Conservation (phyloP, 2,888 invertebrate species). For the Drosophila barbarae region DNA sequence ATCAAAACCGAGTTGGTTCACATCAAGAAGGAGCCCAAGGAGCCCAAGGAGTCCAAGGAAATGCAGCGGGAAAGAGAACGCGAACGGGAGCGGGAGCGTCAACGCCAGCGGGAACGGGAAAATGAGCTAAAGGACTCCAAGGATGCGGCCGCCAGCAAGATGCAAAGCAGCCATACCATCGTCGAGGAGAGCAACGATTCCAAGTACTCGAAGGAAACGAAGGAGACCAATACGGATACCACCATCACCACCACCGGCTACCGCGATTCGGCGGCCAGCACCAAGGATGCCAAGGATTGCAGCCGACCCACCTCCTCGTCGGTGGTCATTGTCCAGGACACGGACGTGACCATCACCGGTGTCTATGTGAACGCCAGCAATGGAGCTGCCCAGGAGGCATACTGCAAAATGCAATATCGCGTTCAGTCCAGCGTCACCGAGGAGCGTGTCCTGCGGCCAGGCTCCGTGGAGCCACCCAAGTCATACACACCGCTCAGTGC, state of each 20-base stretch:
- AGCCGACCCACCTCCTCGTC: constrained; percentile 81
- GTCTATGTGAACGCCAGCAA: constrained; percentile 89
- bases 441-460: constrained; percentile 86
- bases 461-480: constrained; percentile 80
- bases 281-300: constrained; percentile 76
- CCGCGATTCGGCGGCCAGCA: constrained; percentile 71
- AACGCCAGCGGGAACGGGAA: constrained; percentile 29
- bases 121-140: constrained; percentile 35
- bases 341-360: constrained; percentile 92
- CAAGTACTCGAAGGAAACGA: constrained; percentile 76
- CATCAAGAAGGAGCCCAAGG: constrained; percentile 50
- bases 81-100: constrained; percentile 15
- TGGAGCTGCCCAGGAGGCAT: constrained; percentile 88
- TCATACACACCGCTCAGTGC: constrained; percentile 92
- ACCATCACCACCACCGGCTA: constrained; percentile 72
- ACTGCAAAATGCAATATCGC: constrained; percentile 93
- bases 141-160: constrained; percentile 48
- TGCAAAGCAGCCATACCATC: constrained; percentile 56
- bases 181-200: constrained; percentile 77
- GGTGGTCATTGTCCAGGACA: constrained; percentile 91
- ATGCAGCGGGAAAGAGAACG: constrained; percentile 17
- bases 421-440: constrained; percentile 93
- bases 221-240: constrained; percentile 76
- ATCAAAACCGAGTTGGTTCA: constrained; percentile 10
- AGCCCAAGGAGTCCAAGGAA: constrained; percentile 30